Evolutionary conservation across 2,888 invertebrate genomes (phyloP), one percentile per base, ranked within the genome.

Genomic region (Drosophila flavopinicola): DNA sequence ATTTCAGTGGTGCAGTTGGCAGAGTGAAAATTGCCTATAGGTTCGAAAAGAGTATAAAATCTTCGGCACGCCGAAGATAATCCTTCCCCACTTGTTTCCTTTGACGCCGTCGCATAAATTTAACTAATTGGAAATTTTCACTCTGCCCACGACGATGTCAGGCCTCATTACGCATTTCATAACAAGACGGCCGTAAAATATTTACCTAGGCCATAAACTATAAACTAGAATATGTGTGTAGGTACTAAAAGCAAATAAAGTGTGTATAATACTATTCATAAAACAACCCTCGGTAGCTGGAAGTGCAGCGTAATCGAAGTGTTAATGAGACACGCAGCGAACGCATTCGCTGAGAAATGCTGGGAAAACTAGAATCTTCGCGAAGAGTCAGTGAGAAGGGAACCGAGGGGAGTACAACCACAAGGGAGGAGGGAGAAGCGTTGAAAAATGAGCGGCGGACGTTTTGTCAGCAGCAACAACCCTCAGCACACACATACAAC

Each of bases 381-480:
- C n/a, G n/a, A n/a, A n/a, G 42, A 44, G 58, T 58, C n/a, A n/a
- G n/a, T 49, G 61, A 70, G 27, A 10, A 38, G 38, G 20, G 37
- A n/a, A 32, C 11, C 6, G 35, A 15, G 38, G 37, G 41, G 2
- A 27, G 30, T 3, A 3, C 10, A 37, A 10, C n/a, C 17, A n/a
- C n/a, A 7, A 32, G 29, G 32, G 33, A 48, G 45, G 20, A 29
- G 47, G 30, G 57, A 41, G 5, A 42, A 32, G 72, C 61, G 64
- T 76, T 85, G 77, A 85, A 73, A 85, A 85, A 85, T 85, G 68
- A 66, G 71, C 35, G 70, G 59, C 84, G 66, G 67, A 69, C 66
- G 76, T 67, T 75, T 67, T 74, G 78, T 80, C 78, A 78, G 66
- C 77, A 76, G 59, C 49, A 60, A 7, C n/a, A 70, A 71, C 75